Base-by-base conservation (phyloP, 2,888 invertebrate genomes). In the Melieria omissa region DNA sequence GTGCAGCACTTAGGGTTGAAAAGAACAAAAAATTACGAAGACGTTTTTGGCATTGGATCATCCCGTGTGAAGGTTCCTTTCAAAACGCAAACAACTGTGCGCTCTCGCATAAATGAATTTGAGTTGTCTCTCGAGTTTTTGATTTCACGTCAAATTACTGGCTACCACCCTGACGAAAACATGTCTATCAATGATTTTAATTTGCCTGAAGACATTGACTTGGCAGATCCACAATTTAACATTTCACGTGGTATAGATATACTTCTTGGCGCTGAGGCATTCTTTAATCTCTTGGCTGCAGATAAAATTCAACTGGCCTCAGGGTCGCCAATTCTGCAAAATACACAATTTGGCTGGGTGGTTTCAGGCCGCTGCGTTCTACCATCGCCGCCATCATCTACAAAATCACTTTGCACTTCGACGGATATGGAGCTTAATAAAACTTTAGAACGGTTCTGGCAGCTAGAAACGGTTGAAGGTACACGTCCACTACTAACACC, bases 171-270 rank as follows among this genome's bases (percentile, higher is more conserved):
- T 14, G 67, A 70, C 44, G 62, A 68, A 55, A 69, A 12, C 10
- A 57, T 74, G 16, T 45, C 64, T 6, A 45, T 71, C 4, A 10
- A 29, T 7, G 14, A 71, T 4, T 68, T 61, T 3, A 29, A 29
- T 41, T 8, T 4, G n/a, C 8, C 75, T n/a, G n/a, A n/a, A n/a
- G n/a, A 76, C 55, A 55, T 73, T 8, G 52, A 65, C 10, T 46
- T 75, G 8, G 74, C 74, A 8, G 77, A 78, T 70, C 68, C 74
- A n/a, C 45, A 72, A 0, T 78, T 78, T 66, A 44, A 65, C 57
- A 41, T 60, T 29, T 61, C 72, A 0, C 62, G 60, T 10, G 66
- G 65, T 41, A 74, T 71, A 10, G 74, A 73, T 29, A 14, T 69
- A 57, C 42, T 74, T 2, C n/a, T 74, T 0, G 73, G 69, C 1